Percentiles rank a stretch among this genome's conserved stretches.
phyloP scores from a whole-genome alignment of 2,888 invertebrate species.

The Panzeria rudis region DNA sequence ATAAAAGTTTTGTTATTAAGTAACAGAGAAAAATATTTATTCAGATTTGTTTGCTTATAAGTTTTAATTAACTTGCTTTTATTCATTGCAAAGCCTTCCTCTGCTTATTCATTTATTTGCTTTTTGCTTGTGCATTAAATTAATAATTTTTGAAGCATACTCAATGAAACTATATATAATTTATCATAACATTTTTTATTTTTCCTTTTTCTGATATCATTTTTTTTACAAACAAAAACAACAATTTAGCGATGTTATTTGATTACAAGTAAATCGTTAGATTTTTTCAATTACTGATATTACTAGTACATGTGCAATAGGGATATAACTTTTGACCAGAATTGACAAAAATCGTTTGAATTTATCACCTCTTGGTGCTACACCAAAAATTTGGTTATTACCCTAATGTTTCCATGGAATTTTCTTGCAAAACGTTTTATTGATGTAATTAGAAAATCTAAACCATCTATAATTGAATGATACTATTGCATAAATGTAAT shows the following conservation, averaged over 20 bases:
- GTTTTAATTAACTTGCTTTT: neutral
- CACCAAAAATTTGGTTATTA: no score
- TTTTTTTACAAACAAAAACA: neutral
- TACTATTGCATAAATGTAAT: conserved; percentile 50
- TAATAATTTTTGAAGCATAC: neutral
- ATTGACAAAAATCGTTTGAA: no score
- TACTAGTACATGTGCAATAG: neutral
- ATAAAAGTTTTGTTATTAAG: neutral
- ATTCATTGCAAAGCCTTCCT: neutral
- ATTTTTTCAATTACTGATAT: neutral
- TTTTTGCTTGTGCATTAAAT: neutral
- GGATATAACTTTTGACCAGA: no score
- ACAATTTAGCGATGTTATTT: neutral
- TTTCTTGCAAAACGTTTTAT: conserved; percentile 46
- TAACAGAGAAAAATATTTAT: neutral
- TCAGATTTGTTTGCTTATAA: neutral
- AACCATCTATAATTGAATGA: conserved; percentile 65
- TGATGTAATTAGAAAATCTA: conserved; percentile 64
- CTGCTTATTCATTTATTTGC: neutral
- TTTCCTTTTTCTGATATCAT: neutral
- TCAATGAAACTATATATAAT: neutral
- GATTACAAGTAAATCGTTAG: neutral
- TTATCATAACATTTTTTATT: neutral
- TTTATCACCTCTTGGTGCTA: no score
- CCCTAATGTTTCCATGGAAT: conserved; percentile 8